These are phyloP conservation scores for Cryptophagus acutangulus DNA, from an alignment of 2,888 invertebrate species.

Conservation along the genomic window DNA sequence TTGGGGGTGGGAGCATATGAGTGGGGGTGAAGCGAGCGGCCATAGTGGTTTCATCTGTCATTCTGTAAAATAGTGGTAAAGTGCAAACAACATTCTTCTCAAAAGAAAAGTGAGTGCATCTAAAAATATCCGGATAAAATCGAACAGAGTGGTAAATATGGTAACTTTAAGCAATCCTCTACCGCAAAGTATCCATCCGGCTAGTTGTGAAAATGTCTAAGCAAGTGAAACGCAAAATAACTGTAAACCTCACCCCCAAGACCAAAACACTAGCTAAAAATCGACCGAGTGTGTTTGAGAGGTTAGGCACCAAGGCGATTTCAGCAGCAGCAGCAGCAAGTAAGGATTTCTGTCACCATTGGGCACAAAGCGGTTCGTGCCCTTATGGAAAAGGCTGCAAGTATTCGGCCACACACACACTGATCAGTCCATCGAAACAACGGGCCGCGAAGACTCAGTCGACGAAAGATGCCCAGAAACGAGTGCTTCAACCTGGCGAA, in stretches of 20 bases:
- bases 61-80: no score
- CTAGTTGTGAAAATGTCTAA: slow-evolving; percentile 53
- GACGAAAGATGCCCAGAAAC: slow-evolving; percentile 28
- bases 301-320: slow-evolving; percentile 69
- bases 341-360: slow-evolving; percentile 70
- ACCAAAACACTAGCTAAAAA: slow-evolving; percentile 54
- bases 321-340: slow-evolving; percentile 15
- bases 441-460: slow-evolving; percentile 57
- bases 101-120: no score
- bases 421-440: slow-evolving; percentile 72
- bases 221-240: slow-evolving; percentile 73
- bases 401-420: slow-evolving; percentile 67
- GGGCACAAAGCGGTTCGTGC: slow-evolving; percentile 72
- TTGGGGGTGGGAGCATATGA: no score
- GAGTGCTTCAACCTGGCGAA: slow-evolving; percentile 46
- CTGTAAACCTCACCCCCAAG: slow-evolving; percentile 60
- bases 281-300: slow-evolving; percentile 78
- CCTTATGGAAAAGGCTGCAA: slow-evolving; percentile 75
- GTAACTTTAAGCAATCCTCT: slow-evolving; percentile 22
- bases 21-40: no score
- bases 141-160: slow-evolving; percentile 29
- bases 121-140: no score
- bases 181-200: slow-evolving; percentile 15
- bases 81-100: no score
- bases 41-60: no score